Evolutionary conservation across 2,113 vertebrate genomes (phyloP), one percentile per base, ranked within the genome.

Genomic region (Syrmaticus mikado): DNA sequence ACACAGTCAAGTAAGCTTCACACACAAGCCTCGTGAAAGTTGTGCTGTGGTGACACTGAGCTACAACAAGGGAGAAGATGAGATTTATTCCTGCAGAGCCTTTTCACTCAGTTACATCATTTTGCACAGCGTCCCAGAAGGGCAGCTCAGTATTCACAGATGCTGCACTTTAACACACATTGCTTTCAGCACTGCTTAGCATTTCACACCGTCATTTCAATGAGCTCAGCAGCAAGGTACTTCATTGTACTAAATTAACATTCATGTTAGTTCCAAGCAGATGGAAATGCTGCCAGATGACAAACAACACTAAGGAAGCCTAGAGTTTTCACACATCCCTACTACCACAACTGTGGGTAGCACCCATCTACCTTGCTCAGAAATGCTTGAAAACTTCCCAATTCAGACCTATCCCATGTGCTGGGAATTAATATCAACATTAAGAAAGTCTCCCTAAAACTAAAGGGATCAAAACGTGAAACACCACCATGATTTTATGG

Each of bases 51-150:
- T 75, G 16, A 58, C n/a, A 66, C 78, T 74, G 86, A 66, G 30
- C 72, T 52, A 76, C 92, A 92, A 65, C 89, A 78, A 60, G 75
- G 25, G 64, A 40, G 60, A 74, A 92, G 70, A 88, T 41, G 53
- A 86, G 68, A 86, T 57, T 17, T 16, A 71, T 91, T 97, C 95
- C 70, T 83, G 22, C 62, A 80, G 75, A 87, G 93, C 95, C 84
- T 98, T 98, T 98, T 97, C 98, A 96, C 77, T 83, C 85, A 21
- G 94, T 98, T 98, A 98, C 98, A 98, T 98, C 98, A 98, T 97
- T 97, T 97, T 93, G 75, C 92, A 62, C 85, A 17, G 93, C 24
- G 91, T 96, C 97, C 98, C 98, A 97, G 94, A 96, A 98, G 98
- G 86, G 90, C 87, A 91, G 85, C 80, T 65, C 45, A 81, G 93